Conservation (phyloP, 2,797 vertebrate species). For the Centroberyx gerrardi region DNA sequence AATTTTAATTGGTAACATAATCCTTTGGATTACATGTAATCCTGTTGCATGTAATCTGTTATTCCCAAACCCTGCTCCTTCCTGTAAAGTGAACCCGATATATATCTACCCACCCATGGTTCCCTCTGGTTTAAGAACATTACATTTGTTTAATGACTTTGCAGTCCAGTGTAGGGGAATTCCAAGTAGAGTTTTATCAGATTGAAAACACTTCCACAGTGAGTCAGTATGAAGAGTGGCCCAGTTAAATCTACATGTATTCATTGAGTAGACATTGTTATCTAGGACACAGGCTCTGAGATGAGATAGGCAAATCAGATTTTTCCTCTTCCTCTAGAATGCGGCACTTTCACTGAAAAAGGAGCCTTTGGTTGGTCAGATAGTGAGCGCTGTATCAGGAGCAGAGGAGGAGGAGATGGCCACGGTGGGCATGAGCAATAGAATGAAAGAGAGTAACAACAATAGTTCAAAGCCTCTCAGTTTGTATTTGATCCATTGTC, state of each 20-base stretch:
- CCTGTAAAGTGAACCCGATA: constrained; percentile 48
- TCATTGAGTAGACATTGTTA: constrained; percentile 38
- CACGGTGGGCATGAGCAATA: constrained; percentile 64
- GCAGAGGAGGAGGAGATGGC: constrained; percentile 58
- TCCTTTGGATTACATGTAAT: constrained; percentile 52
- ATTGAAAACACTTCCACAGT: constrained; percentile 48
- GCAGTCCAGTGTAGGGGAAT: constrained; percentile 65
- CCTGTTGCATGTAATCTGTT: constrained; percentile 38
- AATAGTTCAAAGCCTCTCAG: constrained; percentile 84
- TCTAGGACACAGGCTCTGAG: constrained; percentile 59
- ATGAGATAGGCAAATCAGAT: constrained; percentile 52
- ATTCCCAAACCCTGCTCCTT: constrained; percentile 42
- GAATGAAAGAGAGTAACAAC: constrained; percentile 71
- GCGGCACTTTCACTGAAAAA: constrained; percentile 69
- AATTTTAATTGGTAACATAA: constrained; percentile 19
- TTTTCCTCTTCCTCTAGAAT: constrained; percentile 45
- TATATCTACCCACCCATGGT: constrained; percentile 47
- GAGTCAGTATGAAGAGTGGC: constrained; percentile 25
- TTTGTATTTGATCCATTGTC: constrained; percentile 87
- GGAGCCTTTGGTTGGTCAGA: constrained; percentile 12
- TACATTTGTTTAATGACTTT: constrained; percentile 56
- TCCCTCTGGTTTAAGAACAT: constrained; percentile 31
- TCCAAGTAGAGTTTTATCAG: constrained; percentile 64
- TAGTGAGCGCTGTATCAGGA: constrained; percentile 43
- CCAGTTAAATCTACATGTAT: constrained; percentile 46